A percentile compares a stretch with the other conserved stretches of the same genome.
Conservation (phyloP, 2,797 vertebrate genomes). For the Protosalanx chinensis region DNA sequence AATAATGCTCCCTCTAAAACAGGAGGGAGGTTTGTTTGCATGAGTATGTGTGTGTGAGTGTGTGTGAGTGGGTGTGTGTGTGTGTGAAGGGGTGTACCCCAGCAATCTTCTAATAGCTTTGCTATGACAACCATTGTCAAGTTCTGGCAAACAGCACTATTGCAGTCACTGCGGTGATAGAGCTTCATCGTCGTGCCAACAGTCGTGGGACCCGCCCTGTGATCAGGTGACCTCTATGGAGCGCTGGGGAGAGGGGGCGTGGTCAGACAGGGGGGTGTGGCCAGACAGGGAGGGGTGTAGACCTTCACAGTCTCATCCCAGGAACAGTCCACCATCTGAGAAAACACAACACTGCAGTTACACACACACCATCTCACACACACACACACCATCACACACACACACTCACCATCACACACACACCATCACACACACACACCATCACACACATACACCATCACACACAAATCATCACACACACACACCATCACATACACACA, state of each 20-base stretch:
- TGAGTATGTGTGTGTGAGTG: slow-evolving; percentile 9
- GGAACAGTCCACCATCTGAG: slow-evolving; percentile 91
- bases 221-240: slow-evolving; percentile 21
- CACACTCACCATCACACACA: slow-evolving; percentile 11
- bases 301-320: slow-evolving; percentile 97
- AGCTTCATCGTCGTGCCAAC: slow-evolving; percentile 4
- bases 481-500: slow-evolving; percentile 6
- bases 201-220: neutral
- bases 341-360: slow-evolving; percentile 22
- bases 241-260: slow-evolving; percentile 31
- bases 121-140: slow-evolving; percentile 31
- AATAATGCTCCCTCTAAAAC: neutral
- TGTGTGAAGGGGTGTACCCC: neutral
- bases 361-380: slow-evolving; percentile 9
- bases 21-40: neutral
- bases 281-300: slow-evolving; percentile 82
- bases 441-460: neutral
- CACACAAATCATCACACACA: slow-evolving; percentile 6
- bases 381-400: slow-evolving; percentile 16
- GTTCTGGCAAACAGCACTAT: slow-evolving; percentile 28
- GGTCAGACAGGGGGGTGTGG: slow-evolving; percentile 75
- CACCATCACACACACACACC: slow-evolving; percentile 5
- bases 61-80: neutral
- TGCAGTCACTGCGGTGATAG: slow-evolving; percentile 14
- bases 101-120: slow-evolving; percentile 28